Evolutionary conservation across 2,888 invertebrate species (phyloP), one percentile per base, ranked within the genome.

Genomic region (Drosophila mimica): DNA sequence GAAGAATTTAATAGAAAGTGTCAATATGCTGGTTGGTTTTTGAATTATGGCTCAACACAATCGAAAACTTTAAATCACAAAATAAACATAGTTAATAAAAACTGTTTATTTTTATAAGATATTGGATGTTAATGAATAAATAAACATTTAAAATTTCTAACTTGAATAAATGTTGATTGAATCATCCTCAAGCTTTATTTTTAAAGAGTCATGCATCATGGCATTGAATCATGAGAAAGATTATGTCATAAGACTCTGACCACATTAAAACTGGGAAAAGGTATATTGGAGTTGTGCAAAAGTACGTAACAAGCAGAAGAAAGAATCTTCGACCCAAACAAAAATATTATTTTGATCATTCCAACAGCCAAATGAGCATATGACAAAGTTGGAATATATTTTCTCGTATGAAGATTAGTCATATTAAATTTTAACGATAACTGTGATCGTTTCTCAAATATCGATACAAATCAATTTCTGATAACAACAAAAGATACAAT

Each of bases 1-100:
- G 4, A 49, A 30, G 15, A 40, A 36, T 25, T 53, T 53, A 11
- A 17, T 30, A n/a, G 54, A 57, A 57, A 40, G 40, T 31, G 31
- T 49, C 9, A 36, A 48, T 11, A 36, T 8, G 28, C 13, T 28
- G 1, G 33, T 34, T 49, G n/a, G 8, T 17, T 34, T 34, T 28
- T 20, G 13, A 59, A n/a, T 15, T 25, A 4, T 15, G 4, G 4
- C 25, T 1, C 8, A 25, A 8, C 20, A 15, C 4, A 25, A 4
- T 15, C 7, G 4, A 4, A 25, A 15, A 9, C n/a, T n/a, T 9
- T 40, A 4, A n/a, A n/a, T 9, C 5, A n/a, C n/a, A 40, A 7
- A 38, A 38, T 38, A 8, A 8, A 8, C 9, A n/a, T 40, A 40
- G 0, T 40, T n/a, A n/a, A 40, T 40, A 40, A 1, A n/a, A 40